Evolutionary conservation across 2,888 invertebrate species (phyloP).

Genomic region (Hedya salicella): DNA sequence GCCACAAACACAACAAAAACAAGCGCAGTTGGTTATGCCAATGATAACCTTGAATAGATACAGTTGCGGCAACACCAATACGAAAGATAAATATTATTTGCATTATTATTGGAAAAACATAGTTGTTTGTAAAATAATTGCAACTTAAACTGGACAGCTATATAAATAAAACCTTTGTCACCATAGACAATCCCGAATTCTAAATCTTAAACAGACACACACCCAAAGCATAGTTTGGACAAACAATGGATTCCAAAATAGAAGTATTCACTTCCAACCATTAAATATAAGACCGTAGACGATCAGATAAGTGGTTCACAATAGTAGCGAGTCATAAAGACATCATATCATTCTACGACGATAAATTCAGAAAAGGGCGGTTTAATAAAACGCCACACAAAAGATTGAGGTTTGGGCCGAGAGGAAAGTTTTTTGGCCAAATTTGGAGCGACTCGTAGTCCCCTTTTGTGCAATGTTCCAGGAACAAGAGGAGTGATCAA

Average conservation of each 20-base stretch:
- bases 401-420: slow-evolving; percentile 70
- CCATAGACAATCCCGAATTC: slow-evolving; percentile 8
- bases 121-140: background rate
- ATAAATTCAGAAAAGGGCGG: slow-evolving; percentile 81
- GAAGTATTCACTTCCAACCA: slow-evolving; percentile 56
- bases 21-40: too few species aligned
- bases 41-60: too few species aligned
- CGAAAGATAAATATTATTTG: too few species aligned
- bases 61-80: too few species aligned
- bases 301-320: slow-evolving; percentile 83
- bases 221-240: slow-evolving; percentile 38
- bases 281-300: slow-evolving; percentile 73
- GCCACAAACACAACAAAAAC: too few species aligned
- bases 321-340: slow-evolving; percentile 79
- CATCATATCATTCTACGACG: slow-evolving; percentile 82
- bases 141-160: slow-evolving; percentile 14
- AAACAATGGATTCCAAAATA: slow-evolving; percentile 48
- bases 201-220: slow-evolving; percentile 19
- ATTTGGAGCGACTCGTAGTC: slow-evolving; percentile 67
- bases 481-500: slow-evolving; percentile 82
- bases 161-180: slow-evolving; percentile 18
- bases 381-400: slow-evolving; percentile 74
- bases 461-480: slow-evolving; percentile 71
- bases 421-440: slow-evolving; percentile 61
- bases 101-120: background rate